These are phyloP conservation scores for Scelioninae gen. 2 DNA, from an alignment of 2,888 invertebrate genomes.

Conservation along the genomic window DNA sequence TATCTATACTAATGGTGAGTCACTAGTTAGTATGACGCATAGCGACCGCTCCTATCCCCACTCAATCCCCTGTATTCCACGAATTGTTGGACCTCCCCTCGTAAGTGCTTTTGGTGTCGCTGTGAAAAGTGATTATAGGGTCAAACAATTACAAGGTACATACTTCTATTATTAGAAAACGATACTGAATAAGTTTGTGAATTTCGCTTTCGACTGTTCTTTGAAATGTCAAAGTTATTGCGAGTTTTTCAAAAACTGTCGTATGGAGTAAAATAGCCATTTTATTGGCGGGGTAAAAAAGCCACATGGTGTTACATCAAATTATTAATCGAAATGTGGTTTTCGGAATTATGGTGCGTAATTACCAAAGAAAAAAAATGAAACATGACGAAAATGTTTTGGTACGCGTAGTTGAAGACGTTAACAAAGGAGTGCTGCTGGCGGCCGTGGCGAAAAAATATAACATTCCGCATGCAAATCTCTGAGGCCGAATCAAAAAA, in stretches of 20 bases:
- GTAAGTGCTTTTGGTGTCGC: too few species aligned
- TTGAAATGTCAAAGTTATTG: too few species aligned
- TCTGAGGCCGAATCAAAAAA: conserved; percentile 16
- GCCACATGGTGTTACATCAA: neutral
- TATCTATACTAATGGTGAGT: too few species aligned
- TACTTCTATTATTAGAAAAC: too few species aligned
- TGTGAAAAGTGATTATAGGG: too few species aligned
- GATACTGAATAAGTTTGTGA: too few species aligned
- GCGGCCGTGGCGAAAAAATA: conserved; percentile 3
- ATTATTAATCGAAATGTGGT: conserved; percentile 6
- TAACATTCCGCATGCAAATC: neutral
- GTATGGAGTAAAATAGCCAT: conserved; percentile 24
- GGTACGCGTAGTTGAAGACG: conserved; percentile 12
- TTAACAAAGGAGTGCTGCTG: conserved; percentile 13
- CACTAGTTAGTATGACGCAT: too few species aligned
- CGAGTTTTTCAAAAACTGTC: conserved; percentile 10
- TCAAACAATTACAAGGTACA: too few species aligned
- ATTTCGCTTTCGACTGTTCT: too few species aligned
- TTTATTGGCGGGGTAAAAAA: conserved; percentile 3
- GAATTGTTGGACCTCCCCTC: too few species aligned
- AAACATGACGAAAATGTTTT: conserved; percentile 28
- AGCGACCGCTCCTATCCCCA: too few species aligned
- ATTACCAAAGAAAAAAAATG: conserved; percentile 8
- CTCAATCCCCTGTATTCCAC: too few species aligned
- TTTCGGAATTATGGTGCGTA: conserved; percentile 16